Conservation (phyloP, 2,888 invertebrate genomes). For the Synergus gifuensis region DNA sequence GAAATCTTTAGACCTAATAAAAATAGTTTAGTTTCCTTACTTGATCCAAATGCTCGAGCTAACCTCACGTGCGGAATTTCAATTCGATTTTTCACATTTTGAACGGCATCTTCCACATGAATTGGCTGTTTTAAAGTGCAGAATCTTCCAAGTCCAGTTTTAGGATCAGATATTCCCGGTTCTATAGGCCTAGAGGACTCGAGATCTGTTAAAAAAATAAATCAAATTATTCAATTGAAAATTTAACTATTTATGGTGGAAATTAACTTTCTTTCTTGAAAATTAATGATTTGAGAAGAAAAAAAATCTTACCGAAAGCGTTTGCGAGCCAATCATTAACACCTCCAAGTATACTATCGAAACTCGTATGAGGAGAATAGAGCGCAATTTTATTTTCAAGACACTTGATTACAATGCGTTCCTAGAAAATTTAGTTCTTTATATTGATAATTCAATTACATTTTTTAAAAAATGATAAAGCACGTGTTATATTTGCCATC, state of each 20-base stretch:
- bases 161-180: conserved; percentile 55
- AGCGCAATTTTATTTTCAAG: conserved; percentile 91
- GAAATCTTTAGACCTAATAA: conserved; percentile 36
- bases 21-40: conserved; percentile 65
- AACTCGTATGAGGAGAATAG: conserved; percentile 95
- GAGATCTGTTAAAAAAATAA: conserved; percentile 58
- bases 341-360: conserved; percentile 90
- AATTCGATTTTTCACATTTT: conserved; percentile 85
- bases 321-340: conserved; percentile 96
- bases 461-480: background rate
- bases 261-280: no score
- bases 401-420: conserved; percentile 88
- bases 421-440: conserved; percentile 78
- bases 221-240: background rate
- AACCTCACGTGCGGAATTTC: conserved; percentile 85
- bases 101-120: conserved; percentile 82
- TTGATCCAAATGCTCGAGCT: conserved; percentile 80
- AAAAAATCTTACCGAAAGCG: conserved; percentile 79
- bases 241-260: no score
- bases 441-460: conserved; percentile 34
- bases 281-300: background rate
- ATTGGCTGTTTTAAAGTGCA: conserved; percentile 79
- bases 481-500: no score
- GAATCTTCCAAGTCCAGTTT: conserved; percentile 81
- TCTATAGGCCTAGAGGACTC: conserved; percentile 69